Conservation (phyloP, 2,113 vertebrate species). For the Myocastor coypus region DNA sequence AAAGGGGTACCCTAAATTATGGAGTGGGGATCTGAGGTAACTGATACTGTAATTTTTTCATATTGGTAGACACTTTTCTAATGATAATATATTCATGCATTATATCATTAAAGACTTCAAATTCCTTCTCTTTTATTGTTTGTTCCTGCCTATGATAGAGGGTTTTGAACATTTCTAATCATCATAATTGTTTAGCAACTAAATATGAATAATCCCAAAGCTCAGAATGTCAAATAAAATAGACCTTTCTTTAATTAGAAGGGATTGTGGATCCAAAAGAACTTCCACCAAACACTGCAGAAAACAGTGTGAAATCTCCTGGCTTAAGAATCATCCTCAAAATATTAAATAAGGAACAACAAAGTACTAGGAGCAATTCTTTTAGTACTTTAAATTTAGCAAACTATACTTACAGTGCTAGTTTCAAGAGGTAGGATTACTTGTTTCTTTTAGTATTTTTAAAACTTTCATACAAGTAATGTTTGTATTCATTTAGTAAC, state of each 20-base stretch:
- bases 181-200: constrained; percentile 30
- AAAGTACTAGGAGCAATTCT: constrained; percentile 20
- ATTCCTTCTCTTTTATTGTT: constrained; percentile 22
- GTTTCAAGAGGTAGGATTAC: not conserved
- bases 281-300: not conserved
- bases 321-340: not conserved
- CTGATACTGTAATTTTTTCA: not conserved
- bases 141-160: constrained; percentile 19
- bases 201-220: constrained; percentile 40
- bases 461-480: not conserved
- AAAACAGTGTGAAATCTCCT: constrained; percentile 23
- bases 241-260: not conserved
- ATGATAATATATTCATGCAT: constrained; percentile 13
- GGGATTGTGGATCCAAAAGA: not conserved
- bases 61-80: constrained; percentile 26
- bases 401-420: not conserved
- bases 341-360: constrained; percentile 49
- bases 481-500: constrained; percentile 13
- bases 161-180: constrained; percentile 6
- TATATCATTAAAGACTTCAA: constrained; percentile 32
- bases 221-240: constrained; percentile 7
- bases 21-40: not conserved
- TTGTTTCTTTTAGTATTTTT: constrained; percentile 32
- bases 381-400: constrained; percentile 18
- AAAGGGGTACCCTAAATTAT: not conserved